Evolutionary conservation across 2,888 invertebrate genomes (phyloP).

Genomic region (Xanthia icteritia): DNA sequence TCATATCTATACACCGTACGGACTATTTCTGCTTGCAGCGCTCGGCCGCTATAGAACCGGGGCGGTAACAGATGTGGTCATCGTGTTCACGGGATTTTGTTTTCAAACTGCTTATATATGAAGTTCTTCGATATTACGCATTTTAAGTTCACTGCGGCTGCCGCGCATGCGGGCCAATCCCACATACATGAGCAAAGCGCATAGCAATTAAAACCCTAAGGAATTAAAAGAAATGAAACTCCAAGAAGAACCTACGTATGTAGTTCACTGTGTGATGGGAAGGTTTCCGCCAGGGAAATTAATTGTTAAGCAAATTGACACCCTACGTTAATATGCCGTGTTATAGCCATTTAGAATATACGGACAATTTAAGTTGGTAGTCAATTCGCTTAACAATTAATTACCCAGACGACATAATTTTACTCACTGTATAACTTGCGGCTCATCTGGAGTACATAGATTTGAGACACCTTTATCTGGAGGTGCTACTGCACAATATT

Average conservation of each 20-base stretch:
- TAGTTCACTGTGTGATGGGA: not conserved
- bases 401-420: conserved; percentile 28
- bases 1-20: too few species aligned
- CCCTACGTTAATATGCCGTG: not conserved
- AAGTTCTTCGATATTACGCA: too few species aligned
- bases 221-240: conserved; percentile 11
- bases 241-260: not conserved
- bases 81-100: too few species aligned
- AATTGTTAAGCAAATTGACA: not conserved
- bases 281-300: not conserved
- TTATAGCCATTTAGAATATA: not conserved
- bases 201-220: not conserved
- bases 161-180: not conserved
- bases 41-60: too few species aligned
- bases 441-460: conserved; percentile 91
- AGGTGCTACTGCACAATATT: conserved; percentile 96
- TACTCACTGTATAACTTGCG: conserved; percentile 93
- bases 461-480: conserved; percentile 91
- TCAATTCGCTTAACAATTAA: not conserved
- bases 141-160: too few species aligned
- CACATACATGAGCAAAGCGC: not conserved
- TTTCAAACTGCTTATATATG: too few species aligned
- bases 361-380: not conserved
- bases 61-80: too few species aligned
- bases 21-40: too few species aligned